A percentile compares a stretch with the other conserved stretches of the same genome.
Evolutionary conservation across 2,797 vertebrate genomes (phyloP).

Genomic region (Anisognathus igniventris): DNA sequence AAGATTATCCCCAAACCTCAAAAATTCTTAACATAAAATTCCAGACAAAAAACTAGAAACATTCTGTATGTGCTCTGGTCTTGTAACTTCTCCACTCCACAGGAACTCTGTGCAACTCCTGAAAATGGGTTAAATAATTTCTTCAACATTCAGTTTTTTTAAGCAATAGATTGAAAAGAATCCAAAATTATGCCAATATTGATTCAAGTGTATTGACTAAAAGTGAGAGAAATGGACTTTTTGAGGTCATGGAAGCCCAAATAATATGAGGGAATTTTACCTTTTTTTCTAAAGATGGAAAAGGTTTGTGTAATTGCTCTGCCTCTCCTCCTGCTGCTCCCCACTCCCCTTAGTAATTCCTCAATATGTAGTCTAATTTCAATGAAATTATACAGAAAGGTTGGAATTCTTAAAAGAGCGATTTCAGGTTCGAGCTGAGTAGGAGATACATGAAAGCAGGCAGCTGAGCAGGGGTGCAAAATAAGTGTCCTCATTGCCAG

Average conservation of each 20-base stretch:
- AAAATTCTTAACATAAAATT: neutral
- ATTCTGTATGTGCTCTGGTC: neutral
- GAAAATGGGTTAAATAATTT: neutral
- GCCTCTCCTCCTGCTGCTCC: neutral
- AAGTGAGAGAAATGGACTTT: neutral
- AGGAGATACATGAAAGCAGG: neutral
- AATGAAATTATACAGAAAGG: neutral
- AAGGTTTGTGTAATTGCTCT: neutral
- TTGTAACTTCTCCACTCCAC: neutral
- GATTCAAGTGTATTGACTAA: neutral
- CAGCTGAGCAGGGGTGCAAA: neutral
- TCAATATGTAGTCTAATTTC: constrained; percentile 1
- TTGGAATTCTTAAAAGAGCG: neutral
- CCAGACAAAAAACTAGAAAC: neutral
- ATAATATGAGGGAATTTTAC: neutral
- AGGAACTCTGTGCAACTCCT: neutral
- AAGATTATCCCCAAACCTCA: neutral
- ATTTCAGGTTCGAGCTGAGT: neutral
- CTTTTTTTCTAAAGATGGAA: neutral
- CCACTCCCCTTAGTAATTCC: neutral
- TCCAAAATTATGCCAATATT: neutral
- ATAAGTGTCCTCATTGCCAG: neutral
- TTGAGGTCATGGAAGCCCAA: neutral
- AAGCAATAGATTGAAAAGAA: neutral
- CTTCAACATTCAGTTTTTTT: neutral